phyloP scores from a whole-genome alignment of 1,140 invertebrate species.

The Euwallacea similis region DNA sequence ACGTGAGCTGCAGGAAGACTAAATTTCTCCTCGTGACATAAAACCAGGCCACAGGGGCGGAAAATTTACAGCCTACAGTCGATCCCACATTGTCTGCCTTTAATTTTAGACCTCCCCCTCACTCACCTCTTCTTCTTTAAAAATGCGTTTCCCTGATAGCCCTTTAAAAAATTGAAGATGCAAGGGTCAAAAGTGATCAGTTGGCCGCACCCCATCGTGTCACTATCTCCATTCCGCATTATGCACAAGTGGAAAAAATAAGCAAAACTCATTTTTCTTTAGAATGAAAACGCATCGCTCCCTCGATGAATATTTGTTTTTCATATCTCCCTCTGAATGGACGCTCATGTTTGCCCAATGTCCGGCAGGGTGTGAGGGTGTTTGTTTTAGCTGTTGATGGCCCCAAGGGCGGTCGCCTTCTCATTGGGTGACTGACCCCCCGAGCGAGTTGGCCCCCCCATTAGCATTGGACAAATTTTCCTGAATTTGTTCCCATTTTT shows the following conservation, averaged over 20 bases:
- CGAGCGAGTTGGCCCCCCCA: too few species aligned
- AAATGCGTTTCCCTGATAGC: neutral
- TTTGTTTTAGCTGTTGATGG: slow-evolving; percentile 14
- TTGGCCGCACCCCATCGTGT: slow-evolving; percentile 28
- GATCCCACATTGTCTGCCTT: slow-evolving; percentile 46
- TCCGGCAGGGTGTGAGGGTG: slow-evolving; percentile 13
- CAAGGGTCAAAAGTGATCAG: slow-evolving; percentile 31
- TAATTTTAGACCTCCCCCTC: slow-evolving; percentile 27
- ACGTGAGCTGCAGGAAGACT: neutral
- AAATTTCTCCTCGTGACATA: slow-evolving; percentile 41
- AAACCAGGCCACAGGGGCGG: slow-evolving; percentile 47
- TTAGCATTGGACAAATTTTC: too few species aligned
- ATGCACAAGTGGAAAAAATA: slow-evolving; percentile 15
- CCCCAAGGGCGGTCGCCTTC: slow-evolving; percentile 5
- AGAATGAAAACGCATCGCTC: slow-evolving; percentile 2
- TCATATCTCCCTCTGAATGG: slow-evolving; percentile 24
- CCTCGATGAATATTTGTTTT: slow-evolving; percentile 20
- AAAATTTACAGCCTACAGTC: slow-evolving; percentile 47
- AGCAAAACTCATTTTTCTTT: slow-evolving; percentile 22
- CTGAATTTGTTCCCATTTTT: neutral
- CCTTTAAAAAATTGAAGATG: slow-evolving; percentile 4
- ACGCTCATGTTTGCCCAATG: slow-evolving; percentile 20
- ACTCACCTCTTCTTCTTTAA: slow-evolving; percentile 9
- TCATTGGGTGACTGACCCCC: slow-evolving; percentile 16
- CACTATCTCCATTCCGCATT: slow-evolving; percentile 16